Conservation (phyloP, 2,888 invertebrate species). For the Ennomos erosarius region DNA sequence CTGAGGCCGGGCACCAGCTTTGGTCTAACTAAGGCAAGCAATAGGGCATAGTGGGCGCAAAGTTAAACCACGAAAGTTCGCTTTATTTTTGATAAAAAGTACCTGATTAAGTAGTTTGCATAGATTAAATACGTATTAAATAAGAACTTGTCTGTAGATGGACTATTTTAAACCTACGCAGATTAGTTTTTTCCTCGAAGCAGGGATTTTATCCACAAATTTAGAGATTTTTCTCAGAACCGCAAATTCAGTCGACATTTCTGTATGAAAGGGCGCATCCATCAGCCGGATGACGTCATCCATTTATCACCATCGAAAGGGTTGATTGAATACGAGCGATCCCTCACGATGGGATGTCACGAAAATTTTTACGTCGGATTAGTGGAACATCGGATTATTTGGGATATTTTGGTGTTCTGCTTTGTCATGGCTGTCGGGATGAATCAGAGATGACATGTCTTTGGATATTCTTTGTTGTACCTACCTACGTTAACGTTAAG, state of each 20-base stretch:
- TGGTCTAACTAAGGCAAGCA: too few relatives aligned
- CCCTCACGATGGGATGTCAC: constrained; percentile 58
- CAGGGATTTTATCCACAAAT: constrained; percentile 18
- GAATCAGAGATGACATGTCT: constrained; percentile 20
- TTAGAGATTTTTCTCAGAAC: constrained; percentile 26
- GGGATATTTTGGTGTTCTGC: constrained; percentile 31
- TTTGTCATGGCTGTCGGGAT: constrained; percentile 21
- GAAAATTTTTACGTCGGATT: constrained; percentile 52
- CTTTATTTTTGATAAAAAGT: too few relatives aligned
- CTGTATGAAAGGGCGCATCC: constrained; percentile 57
- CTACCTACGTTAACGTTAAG: neutral
- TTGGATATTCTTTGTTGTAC: constrained; percentile 2
- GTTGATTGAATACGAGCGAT: constrained; percentile 72
- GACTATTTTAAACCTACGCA: too few relatives aligned
- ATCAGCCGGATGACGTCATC: constrained; percentile 64
- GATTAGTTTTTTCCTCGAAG: neutral
- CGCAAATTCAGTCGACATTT: constrained; percentile 37
- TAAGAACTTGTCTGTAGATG: too few relatives aligned
- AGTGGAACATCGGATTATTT: constrained; percentile 46
- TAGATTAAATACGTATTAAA: too few relatives aligned
- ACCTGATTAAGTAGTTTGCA: too few relatives aligned
- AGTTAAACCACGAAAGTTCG: too few relatives aligned
- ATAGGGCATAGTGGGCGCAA: too few relatives aligned
- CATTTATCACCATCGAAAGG: constrained; percentile 76
- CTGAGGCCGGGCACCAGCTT: too few relatives aligned